Base-by-base conservation (phyloP, 2,113 vertebrate genomes). In the Scatophagus argus region DNA sequence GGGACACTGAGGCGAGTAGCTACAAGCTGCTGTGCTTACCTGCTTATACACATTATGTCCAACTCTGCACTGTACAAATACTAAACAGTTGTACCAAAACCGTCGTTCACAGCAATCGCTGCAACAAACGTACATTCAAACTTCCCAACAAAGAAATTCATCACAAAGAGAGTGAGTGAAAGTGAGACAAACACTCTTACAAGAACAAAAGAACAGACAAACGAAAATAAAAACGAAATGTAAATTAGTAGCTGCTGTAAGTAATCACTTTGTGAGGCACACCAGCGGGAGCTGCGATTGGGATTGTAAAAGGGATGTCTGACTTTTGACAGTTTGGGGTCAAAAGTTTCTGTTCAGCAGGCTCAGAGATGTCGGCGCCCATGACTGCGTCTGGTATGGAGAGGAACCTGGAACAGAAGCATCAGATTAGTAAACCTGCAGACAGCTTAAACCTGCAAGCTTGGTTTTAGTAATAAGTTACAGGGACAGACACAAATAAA, bases 291-390 rank as follows among this genome's bases (percentile, higher is more conserved):
- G 55, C 34, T 32, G 77, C 13, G 43, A 65, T 52, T 49, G 69
- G 71, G 77, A 55, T 29, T 14, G 25, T 52, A 16, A 52, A 29
- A 16, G 49, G 27, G 46, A 52, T 21, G 19, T 72, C 41, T 51
- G 55, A 66, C n/a, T 3, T 64, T 62, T 52, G 11, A 51, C 38
- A 56, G 19, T 66, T 49, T 5, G 25, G 43, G 60, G 52, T 68
- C 43, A 54, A 36, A 39, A 8, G 52, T 25, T 32, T 6, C 19
- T 8, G 2, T n/a, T 41, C 32, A 31, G n/a, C 13, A 27, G 12
- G 74, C n/a, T 93, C 82, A 93, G 21, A 90, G 27, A 59, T 90
- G 88, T 19, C 82, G 79, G 31, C 81, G 85, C 7, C 92, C 93
- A 51, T 70, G 78, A 68, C 91, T 92, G 44, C 91, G 87, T 44